Evolutionary conservation across 2,797 vertebrate genomes (phyloP), one percentile per base, ranked within the genome.

Genomic region (Neoniphon sammara): DNA sequence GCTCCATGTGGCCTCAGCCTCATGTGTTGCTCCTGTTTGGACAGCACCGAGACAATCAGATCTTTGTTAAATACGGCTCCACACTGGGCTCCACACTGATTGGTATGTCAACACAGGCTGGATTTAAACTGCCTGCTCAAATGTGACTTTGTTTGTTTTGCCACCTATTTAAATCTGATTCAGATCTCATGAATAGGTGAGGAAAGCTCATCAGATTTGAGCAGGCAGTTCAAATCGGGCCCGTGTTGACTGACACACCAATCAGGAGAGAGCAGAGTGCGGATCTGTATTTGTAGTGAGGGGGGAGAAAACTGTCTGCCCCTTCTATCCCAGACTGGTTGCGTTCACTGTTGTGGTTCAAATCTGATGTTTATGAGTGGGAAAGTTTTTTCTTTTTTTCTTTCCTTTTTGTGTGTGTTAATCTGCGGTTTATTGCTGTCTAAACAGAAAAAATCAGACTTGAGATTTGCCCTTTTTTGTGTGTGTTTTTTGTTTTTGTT

Each of bases 91-190:
- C 78, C 81, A 70, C 77, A 56, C 75, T 86, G 88, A 89, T 87
- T 80, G 85, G 78, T 89, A 59, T 85, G 90, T 93, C 84, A 92
- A 90, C 89, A 92, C 84, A 84, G 84, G 85, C 86, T 53, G 66
- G 76, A 75, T 90, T 88, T 91, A 62, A 78, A 73, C 83, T 68
- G 89, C 89, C 87, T 87, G 87, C 87, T 91, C 90, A 87, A 87
- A 89, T 88, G 89, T 82, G 86, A 88, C 90, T 78, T 12, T 87
- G 85, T 91, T 90, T 87, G 83, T 82, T 67, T 74, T 87, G 80
- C 75, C 71, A 23, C 58, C 70, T 73, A 61, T 83, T 85, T 75
- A 84, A 85, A 89, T 91, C 87, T 52, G 2, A 68, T 83, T 61
- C 58, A 66, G 65, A 83, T 85, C 83, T 84, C 74, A 74, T 75